Evolutionary conservation across 2,797 vertebrate species (phyloP).

Genomic region (Bovichtus variegatus): DNA sequence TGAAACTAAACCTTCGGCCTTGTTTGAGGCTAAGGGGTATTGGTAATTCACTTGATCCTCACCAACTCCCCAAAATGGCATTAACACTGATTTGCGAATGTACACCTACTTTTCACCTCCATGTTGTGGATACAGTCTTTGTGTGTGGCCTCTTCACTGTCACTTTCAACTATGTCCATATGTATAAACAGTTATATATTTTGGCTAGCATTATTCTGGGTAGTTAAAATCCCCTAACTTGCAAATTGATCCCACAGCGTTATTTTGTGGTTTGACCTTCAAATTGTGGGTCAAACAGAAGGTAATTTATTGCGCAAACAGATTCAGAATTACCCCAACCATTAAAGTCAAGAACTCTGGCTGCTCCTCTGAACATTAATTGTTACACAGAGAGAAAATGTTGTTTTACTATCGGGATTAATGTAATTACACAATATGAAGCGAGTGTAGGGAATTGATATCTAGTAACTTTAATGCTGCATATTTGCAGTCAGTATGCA

Average conservation of each 20-base stretch:
- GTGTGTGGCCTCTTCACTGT: conserved; percentile 26
- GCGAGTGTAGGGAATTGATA: conserved; percentile 7
- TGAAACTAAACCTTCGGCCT: not conserved
- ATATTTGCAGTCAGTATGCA: conserved; percentile 24
- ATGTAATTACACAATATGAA: conserved; percentile 27
- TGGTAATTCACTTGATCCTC: conserved; percentile 16
- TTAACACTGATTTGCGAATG: conserved; percentile 21
- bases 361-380: conserved; percentile 57
- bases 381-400: conserved; percentile 37
- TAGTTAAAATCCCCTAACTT: conserved; percentile 43
- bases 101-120: conserved; percentile 31
- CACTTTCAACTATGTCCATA: conserved; percentile 37
- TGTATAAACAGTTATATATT: conserved; percentile 50
- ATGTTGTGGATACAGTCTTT: conserved; percentile 1
- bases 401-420: conserved; percentile 51
- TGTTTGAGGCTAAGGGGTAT: not conserved
- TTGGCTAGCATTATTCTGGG: conserved; percentile 35
- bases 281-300: conserved; percentile 67
- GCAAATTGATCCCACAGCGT: conserved; percentile 71
- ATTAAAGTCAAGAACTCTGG: conserved; percentile 59
- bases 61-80: conserved; percentile 2
- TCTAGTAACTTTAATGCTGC: conserved; percentile 40
- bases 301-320: conserved; percentile 70
- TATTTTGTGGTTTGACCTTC: conserved; percentile 76
- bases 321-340: conserved; percentile 45